Base-by-base conservation (phyloP, 2,797 vertebrate species). In the Myotis daubentonii region DNA sequence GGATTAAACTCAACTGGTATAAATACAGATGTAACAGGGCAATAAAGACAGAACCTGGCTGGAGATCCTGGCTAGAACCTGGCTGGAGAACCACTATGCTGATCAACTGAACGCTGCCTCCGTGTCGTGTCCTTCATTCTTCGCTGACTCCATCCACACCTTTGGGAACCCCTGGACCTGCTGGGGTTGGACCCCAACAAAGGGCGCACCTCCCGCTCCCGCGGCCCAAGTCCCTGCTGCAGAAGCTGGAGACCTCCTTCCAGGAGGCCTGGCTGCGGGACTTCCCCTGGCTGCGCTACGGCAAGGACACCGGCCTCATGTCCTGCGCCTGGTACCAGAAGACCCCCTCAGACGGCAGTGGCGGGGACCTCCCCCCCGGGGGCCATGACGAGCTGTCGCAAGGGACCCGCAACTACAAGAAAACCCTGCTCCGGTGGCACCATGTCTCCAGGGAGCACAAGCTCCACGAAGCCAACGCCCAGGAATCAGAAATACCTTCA, bases 401-500 rank as follows among this genome's bases (percentile, higher is more conserved):
- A 97, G 99, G 99, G 93, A 99, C 99, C 94, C 99, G 99, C 75
- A 99, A 99, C 98, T 99, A 99, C 98, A 99, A 99, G 94, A 99
- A 99, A 97, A 98, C 99, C 97, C 98, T 99, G 96, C 99, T 99
- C 65, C 98, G 99, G 96, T 98, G 99, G 98, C 99, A 99, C 98
- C 99, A 99, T 98, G 99, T 99, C 98, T 99, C 99, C 78, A 98
- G 99, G 36, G 99, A 99, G 97, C 99, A 99, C 98, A 99, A 99
- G 72, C 99, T 99, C 87, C 99, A 99, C 96, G 99, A 99, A 98
- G 99, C 99, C 97, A 96, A 95, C 94, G 97, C 97, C 96, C 99
- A 99, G 99, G 99, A 99, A 96, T 98, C 98, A 51, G 98, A 98
- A 98, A 98, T 99, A 96, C 98, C 99, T 8, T 98, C 98, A 19